Evolutionary conservation across 2,797 vertebrate species (phyloP).

Genomic region (Myotis vivesi): DNA sequence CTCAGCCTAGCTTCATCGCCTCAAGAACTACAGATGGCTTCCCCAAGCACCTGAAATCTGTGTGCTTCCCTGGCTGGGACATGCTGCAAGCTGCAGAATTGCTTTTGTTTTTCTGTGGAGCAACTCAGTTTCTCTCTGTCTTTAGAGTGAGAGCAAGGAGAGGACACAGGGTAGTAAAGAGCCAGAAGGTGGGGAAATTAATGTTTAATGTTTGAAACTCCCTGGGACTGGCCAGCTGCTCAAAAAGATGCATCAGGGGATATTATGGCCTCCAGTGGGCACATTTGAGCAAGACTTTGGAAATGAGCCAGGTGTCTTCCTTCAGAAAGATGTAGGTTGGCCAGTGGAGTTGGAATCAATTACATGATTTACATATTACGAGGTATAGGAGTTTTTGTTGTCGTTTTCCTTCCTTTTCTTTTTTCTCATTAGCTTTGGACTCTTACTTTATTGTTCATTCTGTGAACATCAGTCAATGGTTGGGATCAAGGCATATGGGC

Average conservation of each 20-base stretch:
- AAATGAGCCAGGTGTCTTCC: not conserved
- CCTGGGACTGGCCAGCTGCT: constrained; percentile 47
- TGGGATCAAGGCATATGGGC: not conserved
- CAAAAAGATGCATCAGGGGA: not conserved
- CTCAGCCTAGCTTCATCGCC: constrained; percentile 52
- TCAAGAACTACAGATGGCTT: constrained; percentile 75
- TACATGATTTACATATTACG: not conserved
- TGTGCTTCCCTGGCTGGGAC: not conserved
- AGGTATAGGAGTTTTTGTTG: not conserved
- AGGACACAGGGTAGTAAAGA: not conserved
- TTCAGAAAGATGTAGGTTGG: not conserved
- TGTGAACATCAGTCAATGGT: not conserved
- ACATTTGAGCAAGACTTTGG: not conserved
- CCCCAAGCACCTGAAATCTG: constrained; percentile 66
- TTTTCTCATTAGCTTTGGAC: not conserved
- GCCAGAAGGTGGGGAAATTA: constrained; percentile 51
- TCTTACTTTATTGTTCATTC: not conserved
- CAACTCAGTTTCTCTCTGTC: constrained; percentile 25
- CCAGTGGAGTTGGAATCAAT: not conserved
- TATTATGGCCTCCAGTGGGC: constrained; percentile 25
- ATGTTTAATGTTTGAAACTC: constrained; percentile 52
- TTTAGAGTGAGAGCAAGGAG: constrained; percentile 21
- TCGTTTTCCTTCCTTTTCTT: not conserved
- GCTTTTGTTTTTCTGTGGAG: constrained; percentile 39
- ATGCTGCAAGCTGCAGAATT: not conserved